Conservation (phyloP, 2,888 invertebrate genomes). For the Polydesmus complanatus region DNA sequence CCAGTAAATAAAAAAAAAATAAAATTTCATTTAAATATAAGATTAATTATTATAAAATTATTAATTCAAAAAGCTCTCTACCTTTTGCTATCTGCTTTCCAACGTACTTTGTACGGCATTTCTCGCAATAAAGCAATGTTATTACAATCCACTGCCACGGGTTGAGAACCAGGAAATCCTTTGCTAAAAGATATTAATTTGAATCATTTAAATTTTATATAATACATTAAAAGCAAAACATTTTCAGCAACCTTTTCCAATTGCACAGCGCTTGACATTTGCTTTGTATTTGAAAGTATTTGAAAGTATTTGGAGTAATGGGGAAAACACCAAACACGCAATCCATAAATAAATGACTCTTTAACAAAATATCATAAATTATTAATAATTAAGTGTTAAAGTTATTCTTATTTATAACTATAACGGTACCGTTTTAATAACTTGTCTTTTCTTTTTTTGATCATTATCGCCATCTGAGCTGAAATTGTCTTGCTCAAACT, state of each 20-base stretch:
- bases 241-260: slow-evolving; percentile 48
- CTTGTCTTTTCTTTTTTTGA: too few relatives aligned
- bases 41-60: too few relatives aligned
- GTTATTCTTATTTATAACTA: too few relatives aligned
- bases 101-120: slow-evolving; percentile 88
- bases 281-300: slow-evolving; percentile 51
- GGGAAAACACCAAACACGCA: slow-evolving; percentile 66
- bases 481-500: too few relatives aligned
- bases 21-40: too few relatives aligned
- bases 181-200: too few relatives aligned
- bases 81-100: slow-evolving; percentile 98
- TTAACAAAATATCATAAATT: too few relatives aligned
- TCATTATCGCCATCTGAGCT: slow-evolving; percentile 22
- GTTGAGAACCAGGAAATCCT: slow-evolving; percentile 93
- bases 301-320: slow-evolving; percentile 49
- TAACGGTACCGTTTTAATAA: too few relatives aligned
- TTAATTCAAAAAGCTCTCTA: too few relatives aligned
- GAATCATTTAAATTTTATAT: too few relatives aligned
- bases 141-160: slow-evolving; percentile 80
- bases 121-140: slow-evolving; percentile 62
- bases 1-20: too few relatives aligned
- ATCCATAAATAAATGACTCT: slow-evolving; percentile 63
- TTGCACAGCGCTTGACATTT: slow-evolving; percentile 64
- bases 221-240: background rate
- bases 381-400: too few relatives aligned